Evolutionary conservation across 2,888 invertebrate species (phyloP).

Genomic region (Tinea trinotella): DNA sequence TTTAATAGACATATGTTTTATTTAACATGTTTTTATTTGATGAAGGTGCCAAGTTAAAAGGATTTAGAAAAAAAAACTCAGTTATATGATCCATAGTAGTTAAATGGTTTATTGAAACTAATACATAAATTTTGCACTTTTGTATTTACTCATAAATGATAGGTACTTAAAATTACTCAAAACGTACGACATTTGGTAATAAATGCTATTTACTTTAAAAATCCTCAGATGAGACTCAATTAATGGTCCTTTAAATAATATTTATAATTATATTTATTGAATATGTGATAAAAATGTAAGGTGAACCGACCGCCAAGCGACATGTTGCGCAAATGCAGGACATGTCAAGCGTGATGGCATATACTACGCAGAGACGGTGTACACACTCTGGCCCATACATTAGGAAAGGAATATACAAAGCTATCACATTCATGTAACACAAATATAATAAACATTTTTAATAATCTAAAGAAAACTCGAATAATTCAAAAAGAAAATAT

Average conservation of each 20-base stretch:
- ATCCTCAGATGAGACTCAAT: slow-evolving; percentile 47
- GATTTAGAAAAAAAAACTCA: neutral
- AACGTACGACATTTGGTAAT: slow-evolving; percentile 69
- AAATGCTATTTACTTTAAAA: slow-evolving; percentile 67
- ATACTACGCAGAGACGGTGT: neutral
- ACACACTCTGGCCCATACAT: neutral
- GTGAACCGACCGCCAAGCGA: neutral
- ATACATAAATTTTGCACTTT: slow-evolving; percentile 72
- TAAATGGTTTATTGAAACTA: slow-evolving; percentile 68
- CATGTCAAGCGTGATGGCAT: neutral
- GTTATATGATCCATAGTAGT: slow-evolving; percentile 39
- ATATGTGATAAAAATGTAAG: neutral
- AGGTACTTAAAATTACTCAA: slow-evolving; percentile 58
- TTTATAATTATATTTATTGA: neutral
- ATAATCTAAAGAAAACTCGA: slow-evolving; percentile 61
- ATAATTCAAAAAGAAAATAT: slow-evolving; percentile 44
- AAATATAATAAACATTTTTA: slow-evolving; percentile 66
- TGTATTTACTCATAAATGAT: slow-evolving; percentile 54
- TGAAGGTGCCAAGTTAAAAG: no score
- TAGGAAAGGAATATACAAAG: slow-evolving; percentile 57
- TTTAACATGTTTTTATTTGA: no score
- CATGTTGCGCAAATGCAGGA: neutral
- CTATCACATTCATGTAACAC: slow-evolving; percentile 71
- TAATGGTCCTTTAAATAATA: slow-evolving; percentile 50
- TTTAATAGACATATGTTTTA: no score